Base-by-base conservation (phyloP, 2,113 vertebrate species). In the Dipodomys spectabilis region DNA sequence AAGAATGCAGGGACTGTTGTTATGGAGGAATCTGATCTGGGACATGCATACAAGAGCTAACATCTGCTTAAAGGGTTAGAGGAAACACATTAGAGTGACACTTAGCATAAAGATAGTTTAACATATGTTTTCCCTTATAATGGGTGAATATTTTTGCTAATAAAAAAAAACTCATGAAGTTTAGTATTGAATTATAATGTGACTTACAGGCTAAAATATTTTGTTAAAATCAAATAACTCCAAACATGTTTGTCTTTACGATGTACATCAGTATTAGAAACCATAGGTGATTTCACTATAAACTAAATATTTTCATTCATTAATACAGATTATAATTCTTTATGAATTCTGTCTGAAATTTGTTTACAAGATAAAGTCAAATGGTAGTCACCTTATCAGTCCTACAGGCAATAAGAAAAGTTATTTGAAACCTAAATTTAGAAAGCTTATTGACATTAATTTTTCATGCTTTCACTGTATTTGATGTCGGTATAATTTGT, bases 211-310 rank as follows among this genome's bases (percentile, higher is more conserved):
- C 4, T 65, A 86, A 13, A 39, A 12, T 49, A 82, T 2, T 74
- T 90, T 39, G 39, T 16, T 74, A 92, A 90, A 73, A 45, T 88
- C 83, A 81, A 86, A 84, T n/a, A 73, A 84, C 2, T 71, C 73
- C 15, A 57, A 78, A 45, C 92, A 73, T 69, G 65, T 87, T 74
- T 86, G 30, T 15, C 39, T 80, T 82, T 82, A 27, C 0, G 32
- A 1, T 77, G 15, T 57, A 6, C 0, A 93, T 3, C 22, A 82
- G 78, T 86, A 60, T 65, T 57, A 87, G 19, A 91, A 10, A 65
- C 49, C 22, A 83, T 0, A 49, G 78, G 65, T 69, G 20, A 30
- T 45, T 79, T 49, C 22, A 60, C 32, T 28, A 71, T 10, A 84
- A 81, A 85, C 68, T 68, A 82, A 90, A 39, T 35, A 86, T 60